These are phyloP conservation scores for Xiphophorus maculatus DNA, from an alignment of 2,113 vertebrate genomes.

Conservation along the genomic window DNA sequence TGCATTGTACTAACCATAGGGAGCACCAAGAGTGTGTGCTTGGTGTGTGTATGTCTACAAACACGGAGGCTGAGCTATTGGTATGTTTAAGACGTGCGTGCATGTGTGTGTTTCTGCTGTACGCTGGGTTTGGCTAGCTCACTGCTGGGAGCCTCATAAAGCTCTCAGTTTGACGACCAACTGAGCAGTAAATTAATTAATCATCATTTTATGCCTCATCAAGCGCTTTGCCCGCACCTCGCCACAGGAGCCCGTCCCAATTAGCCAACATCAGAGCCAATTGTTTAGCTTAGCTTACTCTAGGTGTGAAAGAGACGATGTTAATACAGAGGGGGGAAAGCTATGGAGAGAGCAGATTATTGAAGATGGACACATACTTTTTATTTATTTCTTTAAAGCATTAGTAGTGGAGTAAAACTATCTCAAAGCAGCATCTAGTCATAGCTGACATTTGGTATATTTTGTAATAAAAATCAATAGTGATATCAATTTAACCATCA, in stretches of 20 bases:
- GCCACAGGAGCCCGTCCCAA: constrained; percentile 85
- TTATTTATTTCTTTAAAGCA: not conserved
- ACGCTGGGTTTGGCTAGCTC: constrained; percentile 80
- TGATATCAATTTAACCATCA: not conserved
- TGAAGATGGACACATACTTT: not conserved
- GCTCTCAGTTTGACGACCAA: constrained; percentile 96
- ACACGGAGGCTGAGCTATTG: constrained; percentile 4
- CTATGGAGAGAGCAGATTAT: not conserved
- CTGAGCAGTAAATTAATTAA: constrained; percentile 99
- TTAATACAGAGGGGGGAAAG: not conserved
- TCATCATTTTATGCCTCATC: constrained; percentile 99
- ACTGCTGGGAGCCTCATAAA: constrained; percentile 96
- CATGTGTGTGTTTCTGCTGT: constrained; percentile 66
- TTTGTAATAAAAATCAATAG: not conserved
- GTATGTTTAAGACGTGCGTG: constrained; percentile 28
- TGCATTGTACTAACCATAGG: constrained; percentile 57
- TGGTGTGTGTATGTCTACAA: constrained; percentile 11
- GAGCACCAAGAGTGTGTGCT: not conserved
- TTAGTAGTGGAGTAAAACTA: not conserved
- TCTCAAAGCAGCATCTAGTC: not conserved
- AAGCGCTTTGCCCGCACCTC: constrained; percentile 91
- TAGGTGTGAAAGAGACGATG: constrained; percentile 24
- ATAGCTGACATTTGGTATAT: not conserved
- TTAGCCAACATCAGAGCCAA: constrained; percentile 90
- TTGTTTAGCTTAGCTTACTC: constrained; percentile 91